Conservation (phyloP, 2,888 invertebrate species). For the Lasioglossum morio region DNA sequence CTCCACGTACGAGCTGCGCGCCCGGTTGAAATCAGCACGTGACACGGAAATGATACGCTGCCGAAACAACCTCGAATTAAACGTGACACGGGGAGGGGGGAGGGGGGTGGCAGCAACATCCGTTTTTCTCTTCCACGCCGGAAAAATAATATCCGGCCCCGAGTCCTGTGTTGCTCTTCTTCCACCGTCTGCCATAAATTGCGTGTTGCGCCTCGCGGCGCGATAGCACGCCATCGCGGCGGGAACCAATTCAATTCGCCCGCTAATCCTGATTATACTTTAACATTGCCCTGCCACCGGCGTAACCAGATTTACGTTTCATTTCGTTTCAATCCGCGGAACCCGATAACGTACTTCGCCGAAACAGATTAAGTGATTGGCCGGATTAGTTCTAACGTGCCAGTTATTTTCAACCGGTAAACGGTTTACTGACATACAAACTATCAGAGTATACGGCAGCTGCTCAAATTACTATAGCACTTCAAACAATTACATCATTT, state of each 20-base stretch:
- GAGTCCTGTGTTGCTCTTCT: slow-evolving; percentile 47
- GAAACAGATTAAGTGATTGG: slow-evolving; percentile 19
- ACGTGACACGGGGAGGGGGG: not conserved
- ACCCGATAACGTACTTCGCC: not conserved
- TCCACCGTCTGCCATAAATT: slow-evolving; percentile 45
- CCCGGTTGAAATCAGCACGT: slow-evolving; percentile 6
- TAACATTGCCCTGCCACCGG: slow-evolving; percentile 30
- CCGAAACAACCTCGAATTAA: slow-evolving; percentile 47
- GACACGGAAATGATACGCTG: slow-evolving; percentile 17
- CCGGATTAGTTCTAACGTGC: slow-evolving; percentile 19
- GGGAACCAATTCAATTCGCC: slow-evolving; percentile 39
- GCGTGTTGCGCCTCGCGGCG: slow-evolving; percentile 23
- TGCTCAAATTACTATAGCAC: not conserved
- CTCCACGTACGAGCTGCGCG: not conserved
- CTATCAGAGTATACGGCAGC: not conserved
- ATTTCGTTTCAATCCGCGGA: slow-evolving; percentile 16
- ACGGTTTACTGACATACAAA: slow-evolving; percentile 1
- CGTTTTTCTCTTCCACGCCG: slow-evolving; percentile 18
- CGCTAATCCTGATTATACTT: slow-evolving; percentile 52
- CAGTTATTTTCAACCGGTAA: not conserved
- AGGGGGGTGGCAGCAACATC: slow-evolving; percentile 1
- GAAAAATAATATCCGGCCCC: slow-evolving; percentile 53
- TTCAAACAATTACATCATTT: not conserved
- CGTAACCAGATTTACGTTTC: slow-evolving; percentile 40
- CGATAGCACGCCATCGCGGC: slow-evolving; percentile 17